Conservation (phyloP, 2,888 invertebrate species). For the Teinopalpus imperialis region DNA sequence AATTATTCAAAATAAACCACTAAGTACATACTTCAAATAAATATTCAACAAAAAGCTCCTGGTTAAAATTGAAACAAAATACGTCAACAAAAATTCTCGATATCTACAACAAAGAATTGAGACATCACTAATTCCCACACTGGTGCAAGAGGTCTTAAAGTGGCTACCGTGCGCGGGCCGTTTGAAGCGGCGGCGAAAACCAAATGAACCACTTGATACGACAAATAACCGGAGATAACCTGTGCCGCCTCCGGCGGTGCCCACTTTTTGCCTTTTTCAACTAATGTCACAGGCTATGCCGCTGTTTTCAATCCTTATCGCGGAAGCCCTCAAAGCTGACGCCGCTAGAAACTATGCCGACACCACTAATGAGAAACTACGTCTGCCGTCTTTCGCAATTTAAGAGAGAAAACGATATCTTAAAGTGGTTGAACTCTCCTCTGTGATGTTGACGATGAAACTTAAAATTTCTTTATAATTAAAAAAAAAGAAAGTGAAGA, state of each 20-base stretch:
- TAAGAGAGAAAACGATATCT: not conserved
- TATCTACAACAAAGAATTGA: not conserved
- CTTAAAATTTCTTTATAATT: no score
- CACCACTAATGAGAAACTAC: conserved; percentile 11
- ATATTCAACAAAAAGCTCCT: no score
- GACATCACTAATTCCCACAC: conserved; percentile 27
- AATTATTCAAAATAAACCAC: no score
- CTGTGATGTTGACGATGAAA: no score
- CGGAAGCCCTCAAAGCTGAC: conserved; percentile 25
- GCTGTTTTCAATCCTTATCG: conserved; percentile 50
- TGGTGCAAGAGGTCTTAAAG: conserved; percentile 46
- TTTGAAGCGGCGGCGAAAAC: conserved; percentile 64
- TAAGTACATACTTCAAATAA: no score
- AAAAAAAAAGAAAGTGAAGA: no score
- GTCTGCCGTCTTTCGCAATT: conserved; percentile 9
- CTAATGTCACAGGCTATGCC: conserved; percentile 53
- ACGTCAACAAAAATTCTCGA: not conserved
- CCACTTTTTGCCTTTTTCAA: conserved; percentile 61
- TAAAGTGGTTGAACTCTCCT: not conserved
- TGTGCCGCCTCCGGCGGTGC: conserved; percentile 55
- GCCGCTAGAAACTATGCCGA: conserved; percentile 10
- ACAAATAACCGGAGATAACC: conserved; percentile 77
- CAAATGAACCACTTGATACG: conserved; percentile 69
- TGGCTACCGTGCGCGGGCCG: conserved; percentile 69
- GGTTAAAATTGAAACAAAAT: no score